Percentiles rank a stretch among this genome's conserved stretches.
Evolutionary conservation across 2,888 invertebrate species (phyloP).

Genomic region (Hylaea fasciaria): DNA sequence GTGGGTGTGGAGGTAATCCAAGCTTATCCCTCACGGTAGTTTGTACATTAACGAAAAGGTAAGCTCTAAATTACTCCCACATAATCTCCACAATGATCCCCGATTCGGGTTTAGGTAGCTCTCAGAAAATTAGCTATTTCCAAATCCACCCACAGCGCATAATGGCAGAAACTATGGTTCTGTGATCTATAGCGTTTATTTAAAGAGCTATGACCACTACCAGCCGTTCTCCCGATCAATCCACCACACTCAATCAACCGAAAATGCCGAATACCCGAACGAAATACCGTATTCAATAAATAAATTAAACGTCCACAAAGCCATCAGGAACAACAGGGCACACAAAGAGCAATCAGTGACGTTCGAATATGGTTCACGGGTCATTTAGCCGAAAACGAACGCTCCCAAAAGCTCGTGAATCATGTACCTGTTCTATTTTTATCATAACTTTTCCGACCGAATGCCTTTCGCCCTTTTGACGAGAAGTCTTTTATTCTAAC

Average conservation of each 20-base stretch:
- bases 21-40: constrained; percentile 8
- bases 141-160: no score
- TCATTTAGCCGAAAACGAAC: constrained; percentile 33
- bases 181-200: neutral
- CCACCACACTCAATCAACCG: constrained; percentile 10
- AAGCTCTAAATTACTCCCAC: constrained; percentile 3
- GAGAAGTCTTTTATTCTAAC: constrained; percentile 35
- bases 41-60: neutral
- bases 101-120: neutral
- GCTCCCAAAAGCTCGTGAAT: constrained; percentile 35
- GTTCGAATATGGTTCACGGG: constrained; percentile 26
- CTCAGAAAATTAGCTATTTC: no score
- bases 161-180: no score
- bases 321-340: constrained; percentile 5
- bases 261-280: constrained; percentile 9
- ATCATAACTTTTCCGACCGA: constrained; percentile 37
- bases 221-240: neutral
- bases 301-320: constrained; percentile 16
- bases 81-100: constrained; percentile 1
- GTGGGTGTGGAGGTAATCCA: constrained; percentile 5
- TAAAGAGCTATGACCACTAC: neutral
- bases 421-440: constrained; percentile 36
- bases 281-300: constrained; percentile 5
- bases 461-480: constrained; percentile 37
- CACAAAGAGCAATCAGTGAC: constrained; percentile 15